Conservation (phyloP, 2,797 vertebrate genomes). For the Onychomys torridus region DNA sequence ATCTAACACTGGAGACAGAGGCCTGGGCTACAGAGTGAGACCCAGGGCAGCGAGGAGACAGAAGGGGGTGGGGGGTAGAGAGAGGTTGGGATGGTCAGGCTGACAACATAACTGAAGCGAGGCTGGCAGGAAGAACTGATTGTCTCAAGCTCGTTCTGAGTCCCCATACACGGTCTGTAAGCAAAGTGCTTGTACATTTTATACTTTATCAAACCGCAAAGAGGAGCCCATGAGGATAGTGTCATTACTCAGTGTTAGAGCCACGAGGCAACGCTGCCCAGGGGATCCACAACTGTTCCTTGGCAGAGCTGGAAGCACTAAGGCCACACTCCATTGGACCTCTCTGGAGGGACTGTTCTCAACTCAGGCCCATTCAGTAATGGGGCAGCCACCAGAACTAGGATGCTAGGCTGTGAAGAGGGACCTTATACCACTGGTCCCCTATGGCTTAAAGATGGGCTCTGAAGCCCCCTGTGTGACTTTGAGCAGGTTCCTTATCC, state of each 20-base stretch:
- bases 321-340: background rate
- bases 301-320: background rate
- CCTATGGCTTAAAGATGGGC: background rate
- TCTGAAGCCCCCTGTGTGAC: background rate
- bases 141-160: background rate
- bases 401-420: background rate
- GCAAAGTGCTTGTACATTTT: background rate
- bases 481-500: background rate
- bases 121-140: background rate
- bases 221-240: background rate
- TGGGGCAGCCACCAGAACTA: background rate
- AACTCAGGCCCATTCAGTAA: background rate
- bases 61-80: too few relatives aligned
- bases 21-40: background rate
- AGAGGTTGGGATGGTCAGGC: background rate
- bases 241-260: background rate
- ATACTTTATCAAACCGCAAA: background rate
- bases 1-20: background rate
- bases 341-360: background rate
- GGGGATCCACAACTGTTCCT: background rate
- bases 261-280: background rate
- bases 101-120: background rate
- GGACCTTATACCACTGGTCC: background rate
- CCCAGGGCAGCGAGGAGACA: too few relatives aligned
- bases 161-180: background rate